These are phyloP conservation scores for Aleiodes sp. DNA, from an alignment of 1,140 invertebrate species.

Conservation along the genomic window DNA sequence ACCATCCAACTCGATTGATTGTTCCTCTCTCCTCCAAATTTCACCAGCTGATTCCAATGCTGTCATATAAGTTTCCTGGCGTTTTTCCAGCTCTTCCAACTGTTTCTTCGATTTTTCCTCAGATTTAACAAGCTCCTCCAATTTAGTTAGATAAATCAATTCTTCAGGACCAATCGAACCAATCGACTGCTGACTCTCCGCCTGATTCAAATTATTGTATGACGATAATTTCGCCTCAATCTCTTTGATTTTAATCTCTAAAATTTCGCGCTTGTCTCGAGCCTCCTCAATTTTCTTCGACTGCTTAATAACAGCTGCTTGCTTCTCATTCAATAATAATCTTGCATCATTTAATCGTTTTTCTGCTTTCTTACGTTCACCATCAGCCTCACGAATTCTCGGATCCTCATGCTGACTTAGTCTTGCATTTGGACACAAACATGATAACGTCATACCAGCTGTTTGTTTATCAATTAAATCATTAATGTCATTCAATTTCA, in stretches of 20 bases:
- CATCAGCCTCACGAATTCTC: constrained; percentile 49
- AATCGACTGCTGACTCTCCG: constrained; percentile 40
- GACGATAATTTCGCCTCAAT: background rate
- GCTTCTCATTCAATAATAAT: constrained; percentile 42
- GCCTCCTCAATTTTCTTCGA: constrained; percentile 41
- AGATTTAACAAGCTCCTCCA: constrained; percentile 51
- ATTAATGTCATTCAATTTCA: background rate
- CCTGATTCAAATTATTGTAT: constrained; percentile 29
- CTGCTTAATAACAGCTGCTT: constrained; percentile 38
- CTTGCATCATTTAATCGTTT: constrained; percentile 48
- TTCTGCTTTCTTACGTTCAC: constrained; percentile 47
- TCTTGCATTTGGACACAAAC: constrained; percentile 28
- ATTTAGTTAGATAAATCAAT: constrained; percentile 50
- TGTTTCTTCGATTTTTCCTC: constrained; percentile 60
- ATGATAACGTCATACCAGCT: background rate
- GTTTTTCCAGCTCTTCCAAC: constrained; percentile 72
- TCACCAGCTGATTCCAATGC: constrained; percentile 79
- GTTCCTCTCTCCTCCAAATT: constrained; percentile 73
- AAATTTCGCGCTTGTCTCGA: constrained; percentile 24
- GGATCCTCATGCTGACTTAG: constrained; percentile 51
- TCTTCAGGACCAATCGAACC: constrained; percentile 49
- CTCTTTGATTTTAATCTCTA: background rate
- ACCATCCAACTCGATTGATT: constrained; percentile 47
- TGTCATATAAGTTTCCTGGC: constrained; percentile 75
- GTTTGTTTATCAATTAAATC: constrained; percentile 44